Base-by-base conservation (phyloP, 2,888 invertebrate genomes). In the Biston stratarius region DNA sequence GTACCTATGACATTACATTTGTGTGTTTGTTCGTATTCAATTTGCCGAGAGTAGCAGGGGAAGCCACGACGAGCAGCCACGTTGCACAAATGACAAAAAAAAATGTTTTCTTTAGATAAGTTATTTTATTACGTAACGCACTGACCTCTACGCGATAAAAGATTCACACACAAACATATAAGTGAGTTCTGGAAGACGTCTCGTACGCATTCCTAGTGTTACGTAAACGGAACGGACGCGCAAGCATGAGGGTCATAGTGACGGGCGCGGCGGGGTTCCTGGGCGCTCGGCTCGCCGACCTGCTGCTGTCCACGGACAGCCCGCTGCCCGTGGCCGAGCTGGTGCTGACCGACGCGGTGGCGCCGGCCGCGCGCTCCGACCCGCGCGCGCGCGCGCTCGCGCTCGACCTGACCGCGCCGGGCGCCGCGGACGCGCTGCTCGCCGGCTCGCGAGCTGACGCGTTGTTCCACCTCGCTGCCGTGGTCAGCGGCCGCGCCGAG, bases 401-500 rank as follows among this genome's bases (percentile, higher is more conserved):
- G 2, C 58, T 71, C n/a, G 71, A 75, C 51, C 61, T 75, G 7
- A 2, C 76, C 74, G 58, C 61, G 42, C 40, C 38, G 11, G n/a
- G 55, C 69, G 11, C 75, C 78, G 34, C 85, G 59, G 62, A 5
- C 7, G 71, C 0, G 0, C 80, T 82, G 0, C 62, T 77, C 1
- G 75, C 75, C 3, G 14, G 76, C n/a, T 14, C 38, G 24, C 38
- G 79, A 15, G 78, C 80, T 47, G 82, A 83, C 61, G 79, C 86
- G 10, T 57, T 92, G 14, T 88, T 91, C 70, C 93, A 93, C 67
- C 80, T 93, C 2, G 92, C 92, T 2, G 92, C 93, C 15, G 77
- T 90, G 9, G 91, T 93, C 36, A 92, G 92, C 67, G 92, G 93
- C 0, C 84, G 85, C 52, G 90, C 92, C 10, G 93, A 93, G 79